These are phyloP conservation scores for Lycopodina hypogea DNA, from an alignment of 37 sponge, comb jelly and placozoan species.

Conservation along the genomic window DNA sequence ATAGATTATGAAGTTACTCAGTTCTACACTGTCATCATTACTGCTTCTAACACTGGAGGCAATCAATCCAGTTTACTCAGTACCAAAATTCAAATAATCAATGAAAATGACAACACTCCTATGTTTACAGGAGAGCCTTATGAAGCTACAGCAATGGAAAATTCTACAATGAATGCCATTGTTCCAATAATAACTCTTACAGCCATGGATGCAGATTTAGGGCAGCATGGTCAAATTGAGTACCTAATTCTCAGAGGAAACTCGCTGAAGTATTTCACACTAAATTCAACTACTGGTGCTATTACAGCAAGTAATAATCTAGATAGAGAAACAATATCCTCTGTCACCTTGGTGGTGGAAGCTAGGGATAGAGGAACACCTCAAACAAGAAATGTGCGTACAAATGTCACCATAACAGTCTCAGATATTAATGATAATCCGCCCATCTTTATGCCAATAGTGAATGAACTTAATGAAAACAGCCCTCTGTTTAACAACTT, in stretches of 20 bases:
- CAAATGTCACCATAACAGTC: constrained; percentile 46
- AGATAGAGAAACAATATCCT: constrained; percentile 28
- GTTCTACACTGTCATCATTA: constrained; percentile 24
- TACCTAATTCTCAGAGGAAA: constrained; percentile 24
- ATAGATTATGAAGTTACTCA: constrained; percentile 38
- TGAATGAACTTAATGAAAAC: constrained; percentile 59
- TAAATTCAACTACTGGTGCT: constrained; percentile 11
- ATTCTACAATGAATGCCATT: neutral
- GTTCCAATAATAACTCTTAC: neutral
- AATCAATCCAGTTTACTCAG: neutral
- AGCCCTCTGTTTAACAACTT: constrained; percentile 23
- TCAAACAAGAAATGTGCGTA: neutral
- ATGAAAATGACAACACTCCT: constrained; percentile 77
- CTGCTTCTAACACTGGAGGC: constrained; percentile 43
- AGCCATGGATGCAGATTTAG: constrained; percentile 54
- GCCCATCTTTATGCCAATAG: constrained; percentile 49
- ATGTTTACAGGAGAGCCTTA: constrained; percentile 28
- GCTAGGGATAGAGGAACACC: constrained; percentile 37
- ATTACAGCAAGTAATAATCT: constrained; percentile 29
- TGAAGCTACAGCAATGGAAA: neutral
- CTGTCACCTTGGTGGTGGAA: constrained; percentile 16
- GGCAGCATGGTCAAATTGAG: constrained; percentile 43
- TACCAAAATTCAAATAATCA: constrained; percentile 20
- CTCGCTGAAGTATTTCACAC: constrained; percentile 12
- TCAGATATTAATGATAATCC: constrained; percentile 79